phyloP scores from a whole-genome alignment of 2,113 vertebrate genomes.

The Hippoglossus stenolepis region DNA sequence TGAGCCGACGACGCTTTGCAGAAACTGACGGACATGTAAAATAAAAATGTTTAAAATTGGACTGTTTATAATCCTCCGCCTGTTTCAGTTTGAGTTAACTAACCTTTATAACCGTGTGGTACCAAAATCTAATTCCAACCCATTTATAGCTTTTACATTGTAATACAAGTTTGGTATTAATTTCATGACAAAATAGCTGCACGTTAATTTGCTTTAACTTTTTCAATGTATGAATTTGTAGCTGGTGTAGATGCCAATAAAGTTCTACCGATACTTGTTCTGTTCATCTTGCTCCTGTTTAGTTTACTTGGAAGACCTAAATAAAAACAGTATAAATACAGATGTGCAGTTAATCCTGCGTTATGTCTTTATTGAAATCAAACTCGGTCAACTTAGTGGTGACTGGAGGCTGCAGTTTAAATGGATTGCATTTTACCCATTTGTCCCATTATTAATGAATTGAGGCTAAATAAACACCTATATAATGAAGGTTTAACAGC shows the following conservation, averaged over 20 bases:
- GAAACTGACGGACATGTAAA: background rate
- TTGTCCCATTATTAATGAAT: too few species aligned
- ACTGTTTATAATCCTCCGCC: background rate
- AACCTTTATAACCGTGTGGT: background rate
- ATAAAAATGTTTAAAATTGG: background rate
- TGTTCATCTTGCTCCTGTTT: background rate
- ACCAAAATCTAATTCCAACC: background rate
- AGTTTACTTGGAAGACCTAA: background rate
- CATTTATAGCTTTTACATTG: background rate
- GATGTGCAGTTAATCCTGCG: too few species aligned
- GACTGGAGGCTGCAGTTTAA: too few species aligned
- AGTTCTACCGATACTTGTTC: background rate
- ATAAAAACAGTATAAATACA: too few species aligned
- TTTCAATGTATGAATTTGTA: slow-evolving; percentile 39
- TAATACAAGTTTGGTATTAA: background rate
- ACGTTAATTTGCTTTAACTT: slow-evolving; percentile 33
- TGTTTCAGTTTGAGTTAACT: background rate
- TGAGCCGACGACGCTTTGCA: background rate
- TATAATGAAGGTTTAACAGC: too few species aligned
- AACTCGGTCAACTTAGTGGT: too few species aligned
- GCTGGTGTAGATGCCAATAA: slow-evolving; percentile 32
- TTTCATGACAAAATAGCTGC: slow-evolving; percentile 26
- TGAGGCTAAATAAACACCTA: too few species aligned
- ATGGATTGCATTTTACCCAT: too few species aligned
- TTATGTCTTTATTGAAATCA: too few species aligned